phyloP scores from a whole-genome alignment of 2,797 vertebrate species.

The Artibeus jamaicensis region DNA sequence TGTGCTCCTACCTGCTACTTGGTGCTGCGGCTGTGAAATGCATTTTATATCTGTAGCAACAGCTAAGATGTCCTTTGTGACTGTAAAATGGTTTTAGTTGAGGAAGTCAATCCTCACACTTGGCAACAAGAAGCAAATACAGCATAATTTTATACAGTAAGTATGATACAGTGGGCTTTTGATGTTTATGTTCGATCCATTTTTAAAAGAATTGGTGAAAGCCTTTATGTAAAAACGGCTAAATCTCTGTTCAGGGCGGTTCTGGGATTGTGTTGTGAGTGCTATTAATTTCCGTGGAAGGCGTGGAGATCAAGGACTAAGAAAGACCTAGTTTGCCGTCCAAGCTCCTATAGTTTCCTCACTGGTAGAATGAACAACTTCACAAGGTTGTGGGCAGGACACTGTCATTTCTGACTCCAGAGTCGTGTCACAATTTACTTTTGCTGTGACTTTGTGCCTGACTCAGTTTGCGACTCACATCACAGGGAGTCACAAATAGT shows the following conservation, averaged over 20 bases:
- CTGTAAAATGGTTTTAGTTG: neutral
- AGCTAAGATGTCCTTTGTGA: neutral
- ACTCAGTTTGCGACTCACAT: neutral
- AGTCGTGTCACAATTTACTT: neutral
- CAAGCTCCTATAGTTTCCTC: neutral
- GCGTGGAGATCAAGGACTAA: neutral
- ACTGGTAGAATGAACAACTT: neutral
- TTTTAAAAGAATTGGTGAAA: neutral
- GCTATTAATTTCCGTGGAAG: neutral
- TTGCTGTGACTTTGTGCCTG: neutral
- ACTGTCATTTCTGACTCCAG: neutral
- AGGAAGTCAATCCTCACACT: neutral
- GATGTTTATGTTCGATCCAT: neutral
- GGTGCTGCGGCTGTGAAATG: neutral
- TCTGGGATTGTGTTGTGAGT: neutral
- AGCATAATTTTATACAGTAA: neutral
- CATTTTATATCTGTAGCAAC: neutral
- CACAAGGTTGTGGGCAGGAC: neutral
- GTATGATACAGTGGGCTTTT: neutral
- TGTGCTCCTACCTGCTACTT: neutral
- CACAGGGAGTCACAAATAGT: neutral
- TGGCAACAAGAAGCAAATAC: neutral
- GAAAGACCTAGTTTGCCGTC: neutral
- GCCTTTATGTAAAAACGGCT: neutral
- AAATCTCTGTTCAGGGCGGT: neutral